Evolutionary conservation across 2,797 vertebrate species (phyloP).

Genomic region (Tarsius wallacei): DNA sequence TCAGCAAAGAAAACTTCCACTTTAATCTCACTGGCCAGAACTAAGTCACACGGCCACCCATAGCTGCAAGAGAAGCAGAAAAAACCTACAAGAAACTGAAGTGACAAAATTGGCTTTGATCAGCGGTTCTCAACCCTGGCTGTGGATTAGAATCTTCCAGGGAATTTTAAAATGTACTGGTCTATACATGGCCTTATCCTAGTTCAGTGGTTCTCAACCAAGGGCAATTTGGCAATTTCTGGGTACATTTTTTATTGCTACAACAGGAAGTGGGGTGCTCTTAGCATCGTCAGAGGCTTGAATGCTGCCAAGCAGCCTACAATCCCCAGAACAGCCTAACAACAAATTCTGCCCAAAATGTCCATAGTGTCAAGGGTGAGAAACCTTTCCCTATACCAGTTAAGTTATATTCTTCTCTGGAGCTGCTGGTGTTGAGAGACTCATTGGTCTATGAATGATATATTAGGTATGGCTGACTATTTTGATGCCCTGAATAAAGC

Average conservation of each 20-base stretch:
- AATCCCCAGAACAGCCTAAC: not conserved
- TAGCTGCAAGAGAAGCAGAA: not conserved
- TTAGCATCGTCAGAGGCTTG: not conserved
- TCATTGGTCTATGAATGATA: not conserved
- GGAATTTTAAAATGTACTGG: not conserved
- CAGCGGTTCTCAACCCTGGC: not conserved
- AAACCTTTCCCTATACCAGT: not conserved
- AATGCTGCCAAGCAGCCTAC: not conserved
- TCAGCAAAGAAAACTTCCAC: not conserved
- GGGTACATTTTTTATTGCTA: not conserved
- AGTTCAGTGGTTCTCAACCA: not conserved
- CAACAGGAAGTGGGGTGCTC: not conserved
- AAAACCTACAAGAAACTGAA: not conserved
- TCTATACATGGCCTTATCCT: not conserved
- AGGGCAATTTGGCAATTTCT: not conserved
- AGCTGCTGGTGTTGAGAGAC: not conserved
- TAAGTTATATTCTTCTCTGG: not conserved
- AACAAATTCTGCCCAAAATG: not conserved
- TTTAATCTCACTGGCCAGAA: not conserved
- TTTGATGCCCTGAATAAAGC: not conserved
- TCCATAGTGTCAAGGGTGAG: not conserved
- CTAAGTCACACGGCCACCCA: not conserved
- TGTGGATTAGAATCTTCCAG: not conserved
- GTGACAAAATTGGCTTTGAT: not conserved
- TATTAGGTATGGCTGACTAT: rapidly evolving